Base-by-base conservation (phyloP, 2,888 invertebrate genomes). In the Lepetodrilus schrolli region DNA sequence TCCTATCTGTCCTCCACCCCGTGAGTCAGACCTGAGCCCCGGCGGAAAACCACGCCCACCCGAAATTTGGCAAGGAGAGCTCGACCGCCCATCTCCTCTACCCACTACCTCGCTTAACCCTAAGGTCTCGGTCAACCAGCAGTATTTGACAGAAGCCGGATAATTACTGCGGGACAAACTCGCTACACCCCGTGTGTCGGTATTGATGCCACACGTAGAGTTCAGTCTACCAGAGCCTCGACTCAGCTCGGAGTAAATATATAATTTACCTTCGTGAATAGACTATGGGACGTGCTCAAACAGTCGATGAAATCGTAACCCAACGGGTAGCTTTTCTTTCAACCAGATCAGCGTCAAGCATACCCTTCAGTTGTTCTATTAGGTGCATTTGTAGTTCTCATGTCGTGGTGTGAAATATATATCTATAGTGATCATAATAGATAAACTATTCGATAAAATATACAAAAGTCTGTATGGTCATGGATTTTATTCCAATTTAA, bases 311-410 rank as follows among this genome's bases (percentile, higher is more conserved):
- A 8, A 4, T 17, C 43, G 17, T 43, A 43, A 43, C 43, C n/a
- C 58, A 58, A 23, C 58, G 58, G 58, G 58, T 58, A 58, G 58
- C 26, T n/a, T n/a, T n/a, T n/a, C n/a, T n/a, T n/a, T n/a, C n/a
- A n/a, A n/a, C n/a, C n/a, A n/a, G n/a, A n/a, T n/a, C n/a, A n/a
- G n/a, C n/a, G n/a, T n/a, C n/a, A n/a, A n/a, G n/a, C n/a, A n/a
- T n/a, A n/a, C n/a, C n/a, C n/a, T n/a, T n/a, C n/a, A n/a, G n/a
- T n/a, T n/a, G n/a, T n/a, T n/a, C n/a, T n/a, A n/a, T n/a, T n/a
- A n/a, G n/a, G n/a, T n/a, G n/a, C n/a, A n/a, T n/a, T n/a, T n/a
- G n/a, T n/a, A n/a, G n/a, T n/a, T n/a, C n/a, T n/a, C n/a, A n/a
- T n/a, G n/a, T n/a, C n/a, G n/a, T n/a, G n/a, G n/a, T n/a, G n/a